Base-by-base conservation (phyloP, 2,888 invertebrate species). In the Hanleya hanleyi region DNA sequence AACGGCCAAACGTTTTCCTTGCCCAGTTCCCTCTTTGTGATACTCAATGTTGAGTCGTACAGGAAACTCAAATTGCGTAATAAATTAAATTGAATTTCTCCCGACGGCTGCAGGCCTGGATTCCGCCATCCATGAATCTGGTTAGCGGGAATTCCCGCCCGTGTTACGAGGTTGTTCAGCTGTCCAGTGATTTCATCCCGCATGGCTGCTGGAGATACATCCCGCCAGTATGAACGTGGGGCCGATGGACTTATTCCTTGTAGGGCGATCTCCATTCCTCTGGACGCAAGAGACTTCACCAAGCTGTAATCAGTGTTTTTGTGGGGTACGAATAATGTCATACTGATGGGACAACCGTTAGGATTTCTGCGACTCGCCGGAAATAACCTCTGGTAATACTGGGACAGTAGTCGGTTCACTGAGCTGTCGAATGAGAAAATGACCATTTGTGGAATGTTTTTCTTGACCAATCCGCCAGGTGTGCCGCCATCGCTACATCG, bases 301-400 rank as follows among this genome's bases (percentile, higher is more conserved):
- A 97, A 96, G 91, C 96, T 95, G 92, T 99, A 99, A 92, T 98
- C 97, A 71, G 98, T 99, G 97, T 98, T 99, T 92, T 98, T 97
- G 91, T 99, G 98, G 67, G 97, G 97, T 73, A 98, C 96, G 92
- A 97, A 99, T 93, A 99, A 97, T 66, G 98, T 98, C 73, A 96
- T 97, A 95, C 96, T 87, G 96, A 93, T 92, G 0, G 91, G 91
- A 73, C 94, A 94, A 0, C 92, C 92, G 85, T 95, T 94, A 0
- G 93, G 93, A 88, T 95, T 95, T 61, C 37, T 74, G 7, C 83
- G 75, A 7, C 81, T 76, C 36, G 66, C 57, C 0, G 78, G 76
- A 67, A 85, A 85, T 9, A 85, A 71, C 6, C 73, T 67, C 12
- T 79, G 72, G 47, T 84, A 85, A 33, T 78, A 72, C 0, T 75